Base-by-base conservation (phyloP, 2,888 invertebrate species). In the Ganaspis brasiliensis region DNA sequence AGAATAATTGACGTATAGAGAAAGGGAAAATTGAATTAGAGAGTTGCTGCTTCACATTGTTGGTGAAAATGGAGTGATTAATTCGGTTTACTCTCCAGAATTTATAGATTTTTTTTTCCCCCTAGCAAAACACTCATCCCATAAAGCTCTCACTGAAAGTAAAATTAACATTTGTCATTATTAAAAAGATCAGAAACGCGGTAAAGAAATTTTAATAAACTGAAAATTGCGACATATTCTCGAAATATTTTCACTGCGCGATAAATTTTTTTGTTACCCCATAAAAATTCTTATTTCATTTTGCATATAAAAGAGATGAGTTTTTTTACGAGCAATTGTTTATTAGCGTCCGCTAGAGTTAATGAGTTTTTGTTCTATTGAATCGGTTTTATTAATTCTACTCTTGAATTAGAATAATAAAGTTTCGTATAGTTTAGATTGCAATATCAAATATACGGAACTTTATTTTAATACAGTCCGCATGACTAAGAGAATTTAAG, bases 21-120 rank as follows among this genome's bases (percentile, higher is more conserved):
- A 37, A 63, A 40, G 31, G 19, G 21, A 37, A 63, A 63, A 63
- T 63, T 14, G 21, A 21, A 63, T 63, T 63, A 63, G 19, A 63
- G 61, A 61, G 35, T 59, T 16, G 40, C 40, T 63, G 35, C 37
- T 24, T 14, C n/a, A 16, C 37, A 40, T 37, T 40, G 37, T 21
- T 21, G 19, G 40, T 40, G 21, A 24, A 63, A 63, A 35, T 37
- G 5, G 14, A 63, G 21, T 24, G 40, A 40, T 63, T 14, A 40
- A 63, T 63, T 63, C 14, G 37, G 14, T 63, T 40, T 63, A 14
- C 21, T 21, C 21, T 6, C 3, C 14, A 1, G 12, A 63, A 63
- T 14, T 63, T 12, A 21, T 59, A 16, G 2, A 3, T 40, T 40
- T 12, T 10, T 12, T 12, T 37, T 61, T n/a, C n/a, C n/a, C n/a